Conservation (phyloP, 2,797 vertebrate species). For the Delichon dasypus region DNA sequence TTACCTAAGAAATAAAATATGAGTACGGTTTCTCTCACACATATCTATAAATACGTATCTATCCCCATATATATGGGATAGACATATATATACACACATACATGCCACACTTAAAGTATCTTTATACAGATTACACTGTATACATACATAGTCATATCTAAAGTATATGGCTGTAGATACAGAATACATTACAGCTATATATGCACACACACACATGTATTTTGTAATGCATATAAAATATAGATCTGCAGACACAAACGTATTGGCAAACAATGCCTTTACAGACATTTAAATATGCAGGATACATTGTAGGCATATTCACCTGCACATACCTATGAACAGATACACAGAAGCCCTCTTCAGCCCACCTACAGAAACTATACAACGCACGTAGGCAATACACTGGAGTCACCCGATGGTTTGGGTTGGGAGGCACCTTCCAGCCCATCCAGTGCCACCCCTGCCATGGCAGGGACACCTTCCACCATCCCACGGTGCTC, state of each 20-base stretch:
- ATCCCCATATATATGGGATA: not conserved
- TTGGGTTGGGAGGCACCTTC: not conserved
- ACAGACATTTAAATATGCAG: no score
- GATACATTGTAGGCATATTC: no score
- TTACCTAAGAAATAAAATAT: not conserved
- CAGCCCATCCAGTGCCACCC: not conserved
- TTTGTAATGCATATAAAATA: not conserved
- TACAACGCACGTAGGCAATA: accelerated
- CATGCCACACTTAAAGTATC: no score
- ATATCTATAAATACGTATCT: not conserved
- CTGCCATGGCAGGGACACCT: not conserved
- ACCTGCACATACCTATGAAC: no score
- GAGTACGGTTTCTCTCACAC: not conserved
- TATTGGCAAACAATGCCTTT: not conserved
- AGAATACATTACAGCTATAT: not conserved
- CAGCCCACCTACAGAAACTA: no score
- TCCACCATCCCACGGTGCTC: not conserved
- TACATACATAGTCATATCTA: no score
- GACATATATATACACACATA: not conserved
- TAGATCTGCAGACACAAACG: not conserved
- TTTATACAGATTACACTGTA: not conserved
- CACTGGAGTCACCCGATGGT: not conserved
- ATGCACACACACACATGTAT: no score
- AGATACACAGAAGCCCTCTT: accelerated
- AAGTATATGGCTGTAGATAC: no score